These are phyloP conservation scores for Zoroaster sp. DNA, from an alignment of 53 echinoderm and acorn worm species.

Conservation along the genomic window DNA sequence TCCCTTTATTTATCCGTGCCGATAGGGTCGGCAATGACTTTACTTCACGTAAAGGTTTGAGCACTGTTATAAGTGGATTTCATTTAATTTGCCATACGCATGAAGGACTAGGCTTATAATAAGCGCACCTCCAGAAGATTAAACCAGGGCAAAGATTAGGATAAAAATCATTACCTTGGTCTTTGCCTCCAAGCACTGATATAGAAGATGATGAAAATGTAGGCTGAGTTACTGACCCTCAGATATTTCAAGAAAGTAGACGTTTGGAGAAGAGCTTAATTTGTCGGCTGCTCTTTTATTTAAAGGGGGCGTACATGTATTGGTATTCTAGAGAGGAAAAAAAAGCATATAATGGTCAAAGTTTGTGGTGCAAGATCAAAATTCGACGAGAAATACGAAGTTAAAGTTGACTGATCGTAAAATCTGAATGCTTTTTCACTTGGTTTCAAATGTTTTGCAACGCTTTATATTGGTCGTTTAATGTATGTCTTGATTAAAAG, in stretches of 20 bases:
- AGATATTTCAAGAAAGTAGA: background rate
- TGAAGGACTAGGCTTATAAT: slow-evolving; percentile 27
- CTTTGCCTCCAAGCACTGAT: slow-evolving; percentile 52
- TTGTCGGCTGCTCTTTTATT: no score
- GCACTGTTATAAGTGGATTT: slow-evolving; percentile 37
- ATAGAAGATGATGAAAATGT: slow-evolving; percentile 33
- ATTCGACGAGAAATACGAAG: background rate
- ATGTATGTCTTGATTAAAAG: no score
- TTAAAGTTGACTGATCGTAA: background rate
- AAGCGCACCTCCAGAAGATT: slow-evolving; percentile 50
- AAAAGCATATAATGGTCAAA: no score
- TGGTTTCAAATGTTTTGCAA: no score
- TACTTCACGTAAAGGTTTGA: background rate
- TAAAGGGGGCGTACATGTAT: no score
- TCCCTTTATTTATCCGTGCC: background rate
- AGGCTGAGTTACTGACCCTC: background rate
- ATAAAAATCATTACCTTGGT: slow-evolving; percentile 58
- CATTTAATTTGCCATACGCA: slow-evolving; percentile 46
- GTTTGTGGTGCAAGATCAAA: background rate
- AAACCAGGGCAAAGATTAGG: slow-evolving; percentile 49
- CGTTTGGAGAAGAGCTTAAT: background rate
- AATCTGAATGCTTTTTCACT: no score
- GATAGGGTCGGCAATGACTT: slow-evolving; percentile 4
- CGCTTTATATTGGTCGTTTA: no score
- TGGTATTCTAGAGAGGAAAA: no score